Evolutionary conservation across 2,113 vertebrate species (phyloP).

Genomic region (Proteles cristata): DNA sequence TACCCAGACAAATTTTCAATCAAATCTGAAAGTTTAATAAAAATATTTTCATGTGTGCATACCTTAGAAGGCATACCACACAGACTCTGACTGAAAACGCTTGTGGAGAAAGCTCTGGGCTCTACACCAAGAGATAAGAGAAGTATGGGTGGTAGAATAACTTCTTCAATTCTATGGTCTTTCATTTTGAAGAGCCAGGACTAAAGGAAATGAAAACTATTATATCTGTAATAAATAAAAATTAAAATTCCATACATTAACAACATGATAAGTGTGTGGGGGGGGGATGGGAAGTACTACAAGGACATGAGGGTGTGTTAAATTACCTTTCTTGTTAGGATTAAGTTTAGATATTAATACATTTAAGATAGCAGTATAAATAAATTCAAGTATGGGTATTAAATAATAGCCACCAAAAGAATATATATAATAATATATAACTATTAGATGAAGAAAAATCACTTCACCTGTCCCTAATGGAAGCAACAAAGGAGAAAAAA

Average conservation of each 20-base stretch:
- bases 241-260: not conserved
- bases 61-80: not conserved
- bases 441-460: not conserved
- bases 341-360: not conserved
- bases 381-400: not conserved
- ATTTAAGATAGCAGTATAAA: not conserved
- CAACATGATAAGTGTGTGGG: not conserved
- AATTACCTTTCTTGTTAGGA: not conserved
- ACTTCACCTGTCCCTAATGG: not conserved
- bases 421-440: not conserved
- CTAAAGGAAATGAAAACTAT: not conserved
- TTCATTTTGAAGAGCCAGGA: not conserved
- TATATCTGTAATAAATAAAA: not conserved
- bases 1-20: not conserved
- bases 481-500: not conserved
- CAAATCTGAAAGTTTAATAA: not conserved
- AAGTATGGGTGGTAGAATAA: not conserved
- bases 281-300: not conserved
- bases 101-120: not conserved
- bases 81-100: not conserved
- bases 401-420: not conserved
- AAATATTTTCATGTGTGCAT: not conserved
- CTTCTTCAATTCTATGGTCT: not conserved
- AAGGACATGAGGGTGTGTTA: not conserved
- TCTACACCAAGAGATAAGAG: not conserved